phyloP scores from a whole-genome alignment of 1,140 invertebrate genomes.

The Zaprionus africanus region DNA sequence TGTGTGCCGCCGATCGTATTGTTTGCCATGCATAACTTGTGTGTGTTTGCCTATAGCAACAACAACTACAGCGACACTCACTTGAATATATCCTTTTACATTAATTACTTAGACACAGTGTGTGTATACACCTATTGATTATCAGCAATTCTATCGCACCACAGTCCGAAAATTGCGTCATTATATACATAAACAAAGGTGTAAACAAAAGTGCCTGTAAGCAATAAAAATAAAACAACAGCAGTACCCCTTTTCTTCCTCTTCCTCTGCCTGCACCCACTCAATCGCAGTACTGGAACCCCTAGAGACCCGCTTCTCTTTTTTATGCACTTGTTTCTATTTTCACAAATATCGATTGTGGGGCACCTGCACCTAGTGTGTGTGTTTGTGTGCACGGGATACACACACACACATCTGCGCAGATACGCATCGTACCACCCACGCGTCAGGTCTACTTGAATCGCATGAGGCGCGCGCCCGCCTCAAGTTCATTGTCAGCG shows the following conservation, averaged over 20 bases:
- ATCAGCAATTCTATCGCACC: constrained; percentile 36
- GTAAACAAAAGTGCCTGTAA: constrained; percentile 37
- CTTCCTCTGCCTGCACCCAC: background rate
- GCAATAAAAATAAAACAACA: constrained; percentile 1
- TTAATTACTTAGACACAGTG: constrained; percentile 29
- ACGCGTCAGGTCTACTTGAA: constrained; percentile 3
- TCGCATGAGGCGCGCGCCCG: constrained; percentile 26
- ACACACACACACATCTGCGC: background rate
- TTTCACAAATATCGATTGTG: constrained; percentile 68
- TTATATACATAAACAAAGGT: constrained; percentile 63
- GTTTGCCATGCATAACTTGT: constrained; percentile 10
- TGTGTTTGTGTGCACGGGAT: background rate
- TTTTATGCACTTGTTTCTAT: constrained; percentile 69
- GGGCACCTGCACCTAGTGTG: constrained; percentile 32
- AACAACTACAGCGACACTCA: background rate
- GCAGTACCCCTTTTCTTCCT: background rate
- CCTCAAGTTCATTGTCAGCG: constrained; percentile 68
- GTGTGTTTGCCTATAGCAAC: constrained; percentile 2
- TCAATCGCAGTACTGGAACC: background rate
- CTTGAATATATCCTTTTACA: constrained; percentile 53
- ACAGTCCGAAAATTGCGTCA: constrained; percentile 67
- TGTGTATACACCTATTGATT: constrained; percentile 36
- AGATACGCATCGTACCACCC: constrained; percentile 8
- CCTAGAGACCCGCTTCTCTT: constrained; percentile 38
- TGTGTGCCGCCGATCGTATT: constrained; percentile 11